phyloP scores from a whole-genome alignment of 2,797 vertebrate genomes.

The Trachops cirrhosus region DNA sequence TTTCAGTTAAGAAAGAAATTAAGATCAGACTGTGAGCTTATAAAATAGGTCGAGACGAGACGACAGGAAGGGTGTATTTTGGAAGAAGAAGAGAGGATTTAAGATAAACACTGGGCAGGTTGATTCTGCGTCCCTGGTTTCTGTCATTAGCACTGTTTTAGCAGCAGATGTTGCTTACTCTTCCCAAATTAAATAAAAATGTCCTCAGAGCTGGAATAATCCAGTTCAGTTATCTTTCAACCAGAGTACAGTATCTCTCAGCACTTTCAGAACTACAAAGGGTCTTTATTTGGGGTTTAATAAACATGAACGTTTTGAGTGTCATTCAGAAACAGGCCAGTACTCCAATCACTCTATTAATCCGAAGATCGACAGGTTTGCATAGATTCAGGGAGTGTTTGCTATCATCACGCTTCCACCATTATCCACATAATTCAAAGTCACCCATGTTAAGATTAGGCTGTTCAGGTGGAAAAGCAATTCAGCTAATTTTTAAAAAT shows the following conservation, averaged over 20 bases:
- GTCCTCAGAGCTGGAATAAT: conserved; percentile 2
- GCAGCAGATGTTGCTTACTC: background rate
- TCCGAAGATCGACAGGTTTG: background rate
- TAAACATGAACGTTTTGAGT: background rate
- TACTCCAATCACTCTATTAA: background rate
- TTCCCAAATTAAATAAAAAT: conserved; percentile 54
- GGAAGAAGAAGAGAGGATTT: background rate
- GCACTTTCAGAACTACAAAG: background rate
- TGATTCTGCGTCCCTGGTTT: background rate
- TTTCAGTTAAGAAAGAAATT: background rate
- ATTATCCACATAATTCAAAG: background rate
- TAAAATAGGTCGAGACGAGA: background rate
- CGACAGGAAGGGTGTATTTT: background rate
- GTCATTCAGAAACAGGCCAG: background rate
- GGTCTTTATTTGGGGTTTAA: background rate
- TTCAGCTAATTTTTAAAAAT: conserved; percentile 33
- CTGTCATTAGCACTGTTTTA: background rate
- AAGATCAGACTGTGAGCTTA: background rate
- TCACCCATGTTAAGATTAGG: background rate
- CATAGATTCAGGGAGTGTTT: background rate
- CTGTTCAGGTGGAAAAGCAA: conserved; percentile 19
- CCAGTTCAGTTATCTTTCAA: conserved; percentile 18
- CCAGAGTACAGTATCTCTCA: background rate
- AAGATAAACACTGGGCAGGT: background rate
- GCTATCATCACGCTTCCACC: background rate